Percentiles rank a stretch among this genome's conserved stretches.
phyloP scores from a whole-genome alignment of 2,113 vertebrate species.

The Rostratula benghalensis region DNA sequence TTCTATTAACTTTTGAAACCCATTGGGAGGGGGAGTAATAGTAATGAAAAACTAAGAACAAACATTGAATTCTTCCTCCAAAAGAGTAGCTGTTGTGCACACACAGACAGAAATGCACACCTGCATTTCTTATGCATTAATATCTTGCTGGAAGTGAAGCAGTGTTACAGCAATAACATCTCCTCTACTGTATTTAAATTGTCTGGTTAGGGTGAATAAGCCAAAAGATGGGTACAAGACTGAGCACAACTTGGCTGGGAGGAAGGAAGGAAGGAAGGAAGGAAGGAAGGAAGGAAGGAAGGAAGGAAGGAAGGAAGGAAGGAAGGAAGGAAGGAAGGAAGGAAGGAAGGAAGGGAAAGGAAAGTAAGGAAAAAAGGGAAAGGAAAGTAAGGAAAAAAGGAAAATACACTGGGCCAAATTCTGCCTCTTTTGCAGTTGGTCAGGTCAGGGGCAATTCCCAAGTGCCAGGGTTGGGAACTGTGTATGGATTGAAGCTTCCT shows the following conservation, averaged over 20 bases:
- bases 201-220: background rate
- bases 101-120: background rate
- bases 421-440: background rate
- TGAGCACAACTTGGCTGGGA: background rate
- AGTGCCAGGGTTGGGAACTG: background rate
- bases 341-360: background rate
- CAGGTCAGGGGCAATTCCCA: background rate
- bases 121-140: background rate
- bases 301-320: background rate
- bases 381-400: too few species aligned
- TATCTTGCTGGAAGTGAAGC: background rate
- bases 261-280: background rate
- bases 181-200: background rate
- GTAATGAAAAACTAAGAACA: constrained; percentile 14
- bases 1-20: background rate
- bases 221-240: background rate
- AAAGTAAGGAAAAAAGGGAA: too few species aligned
- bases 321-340: background rate
- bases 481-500: background rate
- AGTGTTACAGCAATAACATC: background rate
- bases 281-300: background rate
- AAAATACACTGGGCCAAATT: background rate
- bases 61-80: background rate
- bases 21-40: background rate
- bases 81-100: background rate